Evolutionary conservation across 2,888 invertebrate genomes (phyloP).

Genomic region (Ferdinandea cuprea): DNA sequence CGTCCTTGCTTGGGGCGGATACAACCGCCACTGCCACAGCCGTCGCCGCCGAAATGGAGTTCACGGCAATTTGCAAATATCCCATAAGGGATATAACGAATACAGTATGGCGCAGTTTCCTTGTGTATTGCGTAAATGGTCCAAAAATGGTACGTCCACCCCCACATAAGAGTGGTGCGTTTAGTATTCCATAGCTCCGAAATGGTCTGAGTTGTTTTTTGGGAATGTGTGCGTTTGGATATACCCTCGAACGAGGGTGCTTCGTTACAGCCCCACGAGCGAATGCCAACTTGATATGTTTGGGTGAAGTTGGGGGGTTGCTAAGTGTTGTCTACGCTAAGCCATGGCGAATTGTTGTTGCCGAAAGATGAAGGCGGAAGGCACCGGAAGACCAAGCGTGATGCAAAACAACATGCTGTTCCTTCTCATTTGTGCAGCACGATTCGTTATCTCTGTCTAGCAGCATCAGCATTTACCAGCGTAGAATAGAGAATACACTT

Average conservation of each 20-base stretch:
- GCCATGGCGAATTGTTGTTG: slow-evolving; percentile 23
- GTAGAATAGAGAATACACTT: slow-evolving; percentile 47
- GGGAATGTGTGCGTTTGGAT: slow-evolving; percentile 44
- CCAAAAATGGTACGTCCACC: slow-evolving; percentile 40
- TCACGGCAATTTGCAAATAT: slow-evolving; percentile 67
- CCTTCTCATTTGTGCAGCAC: slow-evolving; percentile 25
- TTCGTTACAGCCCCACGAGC: slow-evolving; percentile 70
- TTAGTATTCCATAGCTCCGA: slow-evolving; percentile 49
- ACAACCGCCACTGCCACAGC: slow-evolving; percentile 66
- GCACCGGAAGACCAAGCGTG: slow-evolving; percentile 68
- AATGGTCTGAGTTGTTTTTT: slow-evolving; percentile 24
- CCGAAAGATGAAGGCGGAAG: slow-evolving; percentile 35
- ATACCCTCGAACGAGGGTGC: slow-evolving; percentile 42
- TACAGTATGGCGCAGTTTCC: slow-evolving; percentile 66
- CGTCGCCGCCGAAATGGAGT: slow-evolving; percentile 62
- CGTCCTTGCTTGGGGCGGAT: slow-evolving; percentile 75
- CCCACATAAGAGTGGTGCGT: slow-evolving; percentile 51
- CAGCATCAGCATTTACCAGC: slow-evolving; percentile 27
- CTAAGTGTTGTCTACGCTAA: slow-evolving; percentile 46
- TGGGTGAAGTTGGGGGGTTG: slow-evolving; percentile 7
- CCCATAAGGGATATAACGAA: slow-evolving; percentile 72
- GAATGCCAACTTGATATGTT: slow-evolving; percentile 29
- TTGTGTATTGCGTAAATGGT: slow-evolving; percentile 67
- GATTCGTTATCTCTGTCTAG: slow-evolving; percentile 52
- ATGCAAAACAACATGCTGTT: slow-evolving; percentile 67